Base-by-base conservation (phyloP, 2,113 vertebrate genomes). In the Colinus virginianus region DNA sequence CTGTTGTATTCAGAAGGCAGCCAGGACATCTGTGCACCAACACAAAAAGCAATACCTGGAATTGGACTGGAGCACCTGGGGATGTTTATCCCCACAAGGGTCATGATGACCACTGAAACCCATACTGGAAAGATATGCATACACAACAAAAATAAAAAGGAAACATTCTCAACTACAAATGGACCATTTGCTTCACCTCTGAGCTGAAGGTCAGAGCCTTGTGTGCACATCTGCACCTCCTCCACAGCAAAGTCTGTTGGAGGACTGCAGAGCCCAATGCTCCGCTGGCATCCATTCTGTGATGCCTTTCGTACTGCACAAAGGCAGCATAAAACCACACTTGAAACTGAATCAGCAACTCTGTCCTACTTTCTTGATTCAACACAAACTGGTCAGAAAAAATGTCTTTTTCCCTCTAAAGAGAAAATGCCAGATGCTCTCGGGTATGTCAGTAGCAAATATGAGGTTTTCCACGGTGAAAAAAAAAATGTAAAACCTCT, bases 241-340 rank as follows among this genome's bases (percentile, higher is more conserved):
- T 76, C 36, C 30, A 32, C 20, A 61, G 49, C 63, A n/a, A 64
- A 64, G 36, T 17, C 76, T 78, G 16, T 25, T 78, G 40, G 17
- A 25, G 13, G 32, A 64, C 19, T 64, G 38, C 45, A 90, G 75
- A 76, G 78, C 34, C 59, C 32, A 28, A 51, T n/a, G 59, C 40
- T 46, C 42, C 30, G n/a, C 59, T 30, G 48, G 59, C 30, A 61
- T 43, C 23, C 10, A 3, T 53, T n/a, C 78, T 53, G 13, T 22
- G 38, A 14, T 1, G 3, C 14, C 68, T 20, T 1, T 21, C 0
- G 0, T 42, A 22, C 32, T 25, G 49, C 53, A 82, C 1, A 42
- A 58, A 74, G 59, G 53, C 45, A 49, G 49, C 4, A 0, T 70
- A 75, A 74, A 95, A 36, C 15, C 21, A 48, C 78, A 59, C 25